Conservation (phyloP, 2,888 invertebrate genomes). For the Hypolimnas misippus region DNA sequence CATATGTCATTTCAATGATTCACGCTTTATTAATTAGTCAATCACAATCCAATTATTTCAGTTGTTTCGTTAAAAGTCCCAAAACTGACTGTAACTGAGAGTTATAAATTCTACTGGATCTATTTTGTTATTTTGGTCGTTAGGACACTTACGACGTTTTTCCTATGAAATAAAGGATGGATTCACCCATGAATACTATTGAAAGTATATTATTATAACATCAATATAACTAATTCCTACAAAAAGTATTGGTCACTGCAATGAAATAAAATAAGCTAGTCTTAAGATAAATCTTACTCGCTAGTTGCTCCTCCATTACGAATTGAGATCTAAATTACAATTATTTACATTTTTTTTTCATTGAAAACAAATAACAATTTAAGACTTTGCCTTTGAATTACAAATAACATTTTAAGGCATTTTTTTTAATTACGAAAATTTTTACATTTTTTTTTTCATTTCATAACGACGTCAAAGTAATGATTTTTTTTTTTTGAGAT, state of each 20-base stretch:
- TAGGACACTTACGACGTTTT: too few relatives aligned
- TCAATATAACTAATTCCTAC: conserved; percentile 10
- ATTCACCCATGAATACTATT: not conserved
- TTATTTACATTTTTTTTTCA: conserved; percentile 37
- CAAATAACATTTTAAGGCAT: conserved; percentile 31
- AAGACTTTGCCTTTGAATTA: conserved; percentile 22
- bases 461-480: not conserved
- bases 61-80: too few relatives aligned
- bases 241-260: conserved; percentile 46
- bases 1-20: too few relatives aligned
- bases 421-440: not conserved
- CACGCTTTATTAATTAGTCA: too few relatives aligned
- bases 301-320: conserved; percentile 81
- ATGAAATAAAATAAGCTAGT: conserved; percentile 31
- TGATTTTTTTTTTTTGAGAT: not conserved
- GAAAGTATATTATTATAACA: conserved; percentile 6
- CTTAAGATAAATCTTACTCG: conserved; percentile 53
- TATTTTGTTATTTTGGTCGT: too few relatives aligned
- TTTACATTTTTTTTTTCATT: not conserved
- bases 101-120: too few relatives aligned
- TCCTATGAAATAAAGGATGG: not conserved
- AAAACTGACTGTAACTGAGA: too few relatives aligned
- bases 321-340: conserved; percentile 56
- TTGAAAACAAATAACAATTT: conserved; percentile 8
- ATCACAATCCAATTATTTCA: too few relatives aligned